Evolutionary conservation across 92 coral and sea anemone species (phyloP), one percentile per base, ranked within the genome.

Genomic region (Umimayanthus kanabou): DNA sequence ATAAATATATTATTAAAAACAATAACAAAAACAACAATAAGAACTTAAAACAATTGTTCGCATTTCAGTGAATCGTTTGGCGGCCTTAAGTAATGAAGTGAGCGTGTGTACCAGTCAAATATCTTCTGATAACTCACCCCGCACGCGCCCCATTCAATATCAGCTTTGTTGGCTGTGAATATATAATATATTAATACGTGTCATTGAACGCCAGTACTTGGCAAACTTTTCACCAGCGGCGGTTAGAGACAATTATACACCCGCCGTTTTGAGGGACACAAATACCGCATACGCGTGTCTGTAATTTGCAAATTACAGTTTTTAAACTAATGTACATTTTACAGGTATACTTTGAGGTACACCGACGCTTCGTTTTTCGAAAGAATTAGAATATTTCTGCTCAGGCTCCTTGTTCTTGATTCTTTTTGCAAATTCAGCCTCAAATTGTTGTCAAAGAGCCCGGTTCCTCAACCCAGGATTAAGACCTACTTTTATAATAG

Each of bases 91-190:
- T 29, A 5, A 23, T 61, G 69, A 61, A 22, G 8, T 20, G 7
- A 61, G 70, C 10, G 67, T 39, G 66, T 30, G 84, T 43, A 80
- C 58, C 71, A 76, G 57, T 76, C 58, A 43, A 40, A 61, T 76
- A 76, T 76, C 57, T 5, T 15, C 49, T 29, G 40, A 28, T 80
- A 53, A 45, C 5, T 57, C 72, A 33, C 14, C 84, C 47, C 49
- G 72, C 84, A 80, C 84, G 84, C 84, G 84, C 57, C 71, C 42
- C 70, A 7, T 80, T 80, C 71, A 77, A 22, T 8, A 33, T 16
- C 25, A 55, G 69, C 83, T 79, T 79, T 79, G 83, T 79, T 79
- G 37, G 37, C 37, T 2, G 2, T 33, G 37, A 33, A 33, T 42
- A 42, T 42, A 42, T 42, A 42, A 42, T 42, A 42, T 42, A 7